Evolutionary conservation across 2,888 invertebrate species (phyloP), one percentile per base, ranked within the genome.

Genomic region (Ochropleura plecta): DNA sequence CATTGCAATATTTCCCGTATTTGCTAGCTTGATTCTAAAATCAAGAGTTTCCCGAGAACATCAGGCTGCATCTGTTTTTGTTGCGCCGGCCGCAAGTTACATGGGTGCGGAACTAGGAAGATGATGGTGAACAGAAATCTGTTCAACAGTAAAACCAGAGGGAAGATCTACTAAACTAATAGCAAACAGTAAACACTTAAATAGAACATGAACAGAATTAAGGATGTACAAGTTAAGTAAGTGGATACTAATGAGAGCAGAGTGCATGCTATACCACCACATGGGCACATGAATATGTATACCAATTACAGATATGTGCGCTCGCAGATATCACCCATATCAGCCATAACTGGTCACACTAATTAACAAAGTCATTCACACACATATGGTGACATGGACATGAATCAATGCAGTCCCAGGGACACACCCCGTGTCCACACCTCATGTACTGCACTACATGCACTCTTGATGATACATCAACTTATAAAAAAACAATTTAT

Each of bases 321-420:
- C 20, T 5, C 48, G 12, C 42, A 62, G 10, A 62, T 55, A 14
- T 0, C 7, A n/a, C 30, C 48, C 57, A 60, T 44, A 69, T 42
- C 3, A 62, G 51, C 40, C 9, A n/a, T 18, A 51, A 64, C 44
- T 68, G 69, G 51, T 66, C 46, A 83, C 81, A 78, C 83, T 90
- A 87, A 89, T 89, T 88, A 88, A 85, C 84, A 84, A 87, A 88
- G 86, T 83, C 85, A 87, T 88, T 88, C 88, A 88, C 90, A 90
- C 85, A 88, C 83, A 88, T 89, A 80, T 71, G 48, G n/a, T 0
- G 2, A 44, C 49, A 65, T 18, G 7, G 0, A 44, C 63, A 68
- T 81, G 70, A 84, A 14, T 72, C 76, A 82, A 63, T 64, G 51
- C 65, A 55, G 46, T 14, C 0, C 1, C 0, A 14, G 3, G 30